Percentiles rank a stretch among this genome's conserved stretches.
These are phyloP conservation scores for Formica selysi DNA, from an alignment of 1,140 invertebrate genomes.

Conservation along the genomic window DNA sequence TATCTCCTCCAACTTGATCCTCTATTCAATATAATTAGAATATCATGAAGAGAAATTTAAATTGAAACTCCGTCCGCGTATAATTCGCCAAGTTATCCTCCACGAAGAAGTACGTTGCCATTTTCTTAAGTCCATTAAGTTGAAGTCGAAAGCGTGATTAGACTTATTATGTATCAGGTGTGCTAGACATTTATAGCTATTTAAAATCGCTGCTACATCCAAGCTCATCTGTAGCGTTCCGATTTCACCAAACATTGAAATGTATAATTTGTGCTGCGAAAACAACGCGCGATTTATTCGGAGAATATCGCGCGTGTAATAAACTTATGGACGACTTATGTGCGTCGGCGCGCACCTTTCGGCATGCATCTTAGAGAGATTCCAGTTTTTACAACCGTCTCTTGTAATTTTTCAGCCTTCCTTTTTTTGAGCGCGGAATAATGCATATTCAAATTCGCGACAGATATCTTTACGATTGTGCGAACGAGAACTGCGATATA, in stretches of 20 bases:
- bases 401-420: constrained; percentile 20
- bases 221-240: not conserved
- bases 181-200: not conserved
- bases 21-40: not conserved
- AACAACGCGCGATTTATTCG: not conserved
- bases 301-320: not conserved
- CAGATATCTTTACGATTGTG: constrained; percentile 23
- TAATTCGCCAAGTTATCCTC: not conserved
- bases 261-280: not conserved
- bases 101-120: not conserved
- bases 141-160: constrained; percentile 25
- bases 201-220: not conserved
- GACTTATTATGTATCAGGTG: not conserved
- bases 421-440: constrained; percentile 28
- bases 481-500: constrained; percentile 39
- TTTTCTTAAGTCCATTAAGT: constrained; percentile 5
- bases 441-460: constrained; percentile 32
- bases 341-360: not conserved
- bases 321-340: not conserved
- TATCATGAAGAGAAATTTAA: not conserved
- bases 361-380: not conserved
- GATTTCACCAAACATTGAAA: constrained; percentile 24
- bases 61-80: not conserved
- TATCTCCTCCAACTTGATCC: not conserved
- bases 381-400: constrained; percentile 16